phyloP scores from a whole-genome alignment of 2,888 invertebrate genomes.

The Lithodes maja region DNA sequence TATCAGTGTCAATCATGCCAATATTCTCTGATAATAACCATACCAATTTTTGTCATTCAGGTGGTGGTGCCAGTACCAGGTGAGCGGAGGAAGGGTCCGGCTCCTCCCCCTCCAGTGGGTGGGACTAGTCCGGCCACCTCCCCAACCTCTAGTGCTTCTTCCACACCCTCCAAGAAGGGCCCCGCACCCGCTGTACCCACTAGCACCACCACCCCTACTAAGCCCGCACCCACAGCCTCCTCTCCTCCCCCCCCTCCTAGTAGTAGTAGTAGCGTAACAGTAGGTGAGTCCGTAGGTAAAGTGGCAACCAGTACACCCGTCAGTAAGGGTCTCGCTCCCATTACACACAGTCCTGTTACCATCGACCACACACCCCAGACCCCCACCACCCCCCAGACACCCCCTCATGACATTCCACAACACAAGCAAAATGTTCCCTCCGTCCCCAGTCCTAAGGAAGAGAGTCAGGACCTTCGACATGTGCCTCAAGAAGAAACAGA shows the following conservation, averaged over 20 bases:
- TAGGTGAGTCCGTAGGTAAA: constrained; percentile 43
- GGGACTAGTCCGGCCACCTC: constrained; percentile 41
- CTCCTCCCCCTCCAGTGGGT: constrained; percentile 81
- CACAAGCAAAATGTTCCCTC: constrained; percentile 34
- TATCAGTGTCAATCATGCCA: not conserved
- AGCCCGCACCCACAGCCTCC: constrained; percentile 43
- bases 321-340: constrained; percentile 49
- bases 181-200: constrained; percentile 70
- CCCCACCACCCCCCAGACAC: not conserved
- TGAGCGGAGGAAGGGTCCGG: constrained; percentile 84
- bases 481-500: constrained; percentile 20
- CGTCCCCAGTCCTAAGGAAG: constrained; percentile 33
- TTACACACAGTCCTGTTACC: constrained; percentile 51
- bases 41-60: constrained; percentile 48
- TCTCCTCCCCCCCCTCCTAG: constrained; percentile 11
- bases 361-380: constrained; percentile 2
- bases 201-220: constrained; percentile 47
- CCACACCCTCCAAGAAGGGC: constrained; percentile 68
- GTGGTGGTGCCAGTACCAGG: constrained; percentile 74
- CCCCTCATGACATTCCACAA: constrained; percentile 32
- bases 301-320: constrained; percentile 51
- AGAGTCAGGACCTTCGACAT: constrained; percentile 17
- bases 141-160: constrained; percentile 57
- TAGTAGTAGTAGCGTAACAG: constrained; percentile 6
- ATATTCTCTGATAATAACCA: not conserved